Evolutionary conservation across 2,797 vertebrate genomes (phyloP), one percentile per base, ranked within the genome.

Genomic region (Squalus acanthias): DNA sequence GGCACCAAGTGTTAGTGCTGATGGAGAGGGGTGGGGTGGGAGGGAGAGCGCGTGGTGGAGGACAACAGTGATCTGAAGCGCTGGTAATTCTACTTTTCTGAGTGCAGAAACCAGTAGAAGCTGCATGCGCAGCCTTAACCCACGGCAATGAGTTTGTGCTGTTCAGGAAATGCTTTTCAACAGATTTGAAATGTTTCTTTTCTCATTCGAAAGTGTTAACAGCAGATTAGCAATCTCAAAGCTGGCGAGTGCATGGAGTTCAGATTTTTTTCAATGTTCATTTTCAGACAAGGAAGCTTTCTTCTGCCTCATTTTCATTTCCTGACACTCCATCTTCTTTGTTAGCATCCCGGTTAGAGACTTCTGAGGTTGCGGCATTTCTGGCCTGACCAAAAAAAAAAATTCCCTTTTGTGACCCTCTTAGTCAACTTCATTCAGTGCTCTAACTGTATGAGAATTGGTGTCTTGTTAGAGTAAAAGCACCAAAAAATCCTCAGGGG

Each of bases 381-480:
- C 17, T 88, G 87, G 50, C 87, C 8, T 46, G 50, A 46, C 85
- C 39, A 39, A 39, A 87, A 57, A 88, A 88, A 57, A 53, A 88
- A 88, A 88, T 50, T 57, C 53, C 50, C 50, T 53, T 88, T 88
- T 53, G 22, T 88, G 50, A 50, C 85, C 85, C 50, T 53, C 17
- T 26, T 88, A 57, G 50, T 88, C 46, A 88, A 88, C 46, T 88
- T 57, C 9, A 67, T 53, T 53, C 63, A 91, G 82, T 53, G 33
- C 96, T 65, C 96, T 96, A 70, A 92, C n/a, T 96, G 95, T 79
- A 95, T 96, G 96, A 97, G 96, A 97, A 96, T 96, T 79, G 57
- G 91, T 87, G 95, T 96, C 96, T 96, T 96, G 96, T 97, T 96
- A 76, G 57, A 96, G 96, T 96, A 96, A 65, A 96, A n/a, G 33